Evolutionary conservation across 2,888 invertebrate genomes (phyloP), one percentile per base, ranked within the genome.

Genomic region (Xestia ashworthii): DNA sequence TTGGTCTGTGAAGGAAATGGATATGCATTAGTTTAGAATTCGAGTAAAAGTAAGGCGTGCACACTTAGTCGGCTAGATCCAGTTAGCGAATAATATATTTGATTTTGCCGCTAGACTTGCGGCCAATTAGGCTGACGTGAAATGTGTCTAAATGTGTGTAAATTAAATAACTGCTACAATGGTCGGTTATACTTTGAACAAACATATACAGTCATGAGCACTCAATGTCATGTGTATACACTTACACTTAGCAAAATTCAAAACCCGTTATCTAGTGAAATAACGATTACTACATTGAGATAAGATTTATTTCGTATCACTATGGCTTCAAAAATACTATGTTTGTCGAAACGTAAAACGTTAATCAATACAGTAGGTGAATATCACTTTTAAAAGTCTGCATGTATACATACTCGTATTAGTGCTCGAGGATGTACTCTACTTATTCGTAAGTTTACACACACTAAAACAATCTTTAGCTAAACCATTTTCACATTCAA

Each of bases 1-100:
- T 99, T 1, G 99, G 99, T 74, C 98, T 98, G 97, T 87, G 64
- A 97, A 95, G 11, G 58, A 71, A 76, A 80, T 11, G 0, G 0
- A 3, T 0, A 25, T 48, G 9, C 25, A 60, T 74, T 46, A 46
- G 2, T 58, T 9, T 8, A 0, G 16, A 38, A 38, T 64, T 19
- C n/a, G 11, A 4, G n/a, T 55, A 60, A 32, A 19, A 32, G 9
- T 60, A 32, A 58, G 25, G 25, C 3, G 25, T 25, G 25, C 58
- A 60, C 25, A 6, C 6, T 58, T 25, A 25, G 8, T 32, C 3
- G 25, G 25, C 25, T 6, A 14, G 58, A 58, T 32, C 58, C 58
- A 16, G 58, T 6, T 58, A 58, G 16, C 16, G 8, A 32, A 32
- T 32, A 32, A 60, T 14, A 14, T 25, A 14, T 25, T 25, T 5